Conservation (phyloP, 1,140 invertebrate species). For the Scaptomyza montana region DNA sequence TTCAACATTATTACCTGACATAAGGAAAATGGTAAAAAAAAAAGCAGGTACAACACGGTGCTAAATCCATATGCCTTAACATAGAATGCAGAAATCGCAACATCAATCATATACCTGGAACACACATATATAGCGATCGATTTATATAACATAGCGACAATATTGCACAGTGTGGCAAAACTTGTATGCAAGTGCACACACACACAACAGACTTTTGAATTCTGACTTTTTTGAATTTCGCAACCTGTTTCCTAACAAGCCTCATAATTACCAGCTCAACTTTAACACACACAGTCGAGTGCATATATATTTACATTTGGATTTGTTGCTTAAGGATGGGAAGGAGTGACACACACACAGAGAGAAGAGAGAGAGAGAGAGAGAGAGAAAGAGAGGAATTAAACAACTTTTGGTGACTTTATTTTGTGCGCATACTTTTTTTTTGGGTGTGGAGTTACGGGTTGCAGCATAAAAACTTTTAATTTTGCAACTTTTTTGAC, state of each 20-base stretch:
- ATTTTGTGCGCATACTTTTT: constrained; percentile 13
- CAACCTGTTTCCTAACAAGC: constrained; percentile 21
- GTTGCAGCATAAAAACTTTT: constrained; percentile 42
- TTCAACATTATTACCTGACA: too few species aligned
- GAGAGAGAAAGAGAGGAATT: constrained; percentile 12
- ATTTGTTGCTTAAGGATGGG: neutral
- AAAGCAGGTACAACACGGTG: too few species aligned
- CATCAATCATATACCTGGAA: too few species aligned
- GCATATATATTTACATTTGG: constrained; percentile 12
- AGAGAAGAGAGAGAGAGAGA: too few species aligned
- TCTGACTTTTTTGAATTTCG: neutral
- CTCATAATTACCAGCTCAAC: constrained; percentile 40
- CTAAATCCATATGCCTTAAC: too few species aligned
- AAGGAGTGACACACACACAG: too few species aligned
- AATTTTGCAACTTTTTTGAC: constrained; percentile 46
- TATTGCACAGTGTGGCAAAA: neutral
- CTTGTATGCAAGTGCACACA: constrained; percentile 1
- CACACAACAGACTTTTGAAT: constrained; percentile 5
- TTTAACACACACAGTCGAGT: neutral
- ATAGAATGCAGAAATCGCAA: too few species aligned
- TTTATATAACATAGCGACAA: too few species aligned
- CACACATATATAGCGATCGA: too few species aligned
- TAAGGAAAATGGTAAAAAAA: too few species aligned
- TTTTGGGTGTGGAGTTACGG: neutral
- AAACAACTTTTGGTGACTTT: constrained; percentile 43